These are phyloP conservation scores for Nasonia longicornis DNA, from an alignment of 1,140 invertebrate genomes.

Conservation along the genomic window DNA sequence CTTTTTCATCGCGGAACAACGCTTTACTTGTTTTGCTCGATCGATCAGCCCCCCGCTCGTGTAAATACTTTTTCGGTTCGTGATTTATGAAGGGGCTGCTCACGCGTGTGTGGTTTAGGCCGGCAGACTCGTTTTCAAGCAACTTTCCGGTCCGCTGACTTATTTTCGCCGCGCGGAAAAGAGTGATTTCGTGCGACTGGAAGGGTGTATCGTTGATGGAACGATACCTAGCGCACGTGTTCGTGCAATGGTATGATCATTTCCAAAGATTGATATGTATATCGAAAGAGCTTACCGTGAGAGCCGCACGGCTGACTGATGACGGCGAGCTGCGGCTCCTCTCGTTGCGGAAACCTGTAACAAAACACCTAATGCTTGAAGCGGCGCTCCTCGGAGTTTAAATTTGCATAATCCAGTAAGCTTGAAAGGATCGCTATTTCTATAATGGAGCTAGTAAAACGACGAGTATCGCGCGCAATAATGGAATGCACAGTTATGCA, in stretches of 20 bases:
- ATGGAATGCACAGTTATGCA: constrained; percentile 28
- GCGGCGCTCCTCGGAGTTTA: no score
- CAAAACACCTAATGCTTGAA: no score
- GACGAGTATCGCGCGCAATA: neutral
- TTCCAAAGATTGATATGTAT: neutral
- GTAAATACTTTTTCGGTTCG: constrained; percentile 29
- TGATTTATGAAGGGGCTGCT: constrained; percentile 25
- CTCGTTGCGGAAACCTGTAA: no score
- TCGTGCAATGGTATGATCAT: neutral
- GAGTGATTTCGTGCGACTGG: neutral
- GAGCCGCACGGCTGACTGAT: neutral
- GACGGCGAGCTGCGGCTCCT: neutral
- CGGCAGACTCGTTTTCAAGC: constrained; percentile 38
- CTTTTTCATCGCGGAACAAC: neutral
- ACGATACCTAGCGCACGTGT: neutral
- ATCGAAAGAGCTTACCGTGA: neutral
- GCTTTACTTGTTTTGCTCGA: neutral
- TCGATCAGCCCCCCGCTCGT: neutral
- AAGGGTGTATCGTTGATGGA: neutral
- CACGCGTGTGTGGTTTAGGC: neutral
- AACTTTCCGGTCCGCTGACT: neutral
- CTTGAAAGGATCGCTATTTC: neutral
- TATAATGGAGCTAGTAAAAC: constrained; percentile 1
- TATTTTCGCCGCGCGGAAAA: neutral
- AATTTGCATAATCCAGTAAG: neutral